Evolutionary conservation across 2,797 vertebrate species (phyloP).

Genomic region (Apogon hyalosoma): DNA sequence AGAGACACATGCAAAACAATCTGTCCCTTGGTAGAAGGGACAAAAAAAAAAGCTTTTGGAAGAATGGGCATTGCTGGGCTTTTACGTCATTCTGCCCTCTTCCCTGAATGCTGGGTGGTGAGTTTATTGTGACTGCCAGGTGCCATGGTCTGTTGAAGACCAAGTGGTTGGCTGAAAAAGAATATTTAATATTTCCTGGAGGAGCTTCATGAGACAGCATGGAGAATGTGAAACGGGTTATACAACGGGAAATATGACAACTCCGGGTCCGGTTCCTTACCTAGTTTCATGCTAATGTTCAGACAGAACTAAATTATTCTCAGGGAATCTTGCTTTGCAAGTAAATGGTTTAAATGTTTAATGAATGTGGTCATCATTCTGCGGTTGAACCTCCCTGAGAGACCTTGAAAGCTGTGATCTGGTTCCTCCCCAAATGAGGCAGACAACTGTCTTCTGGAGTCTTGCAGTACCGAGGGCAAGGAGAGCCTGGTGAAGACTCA

Average conservation of each 20-base stretch:
- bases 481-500: slow-evolving; percentile 21
- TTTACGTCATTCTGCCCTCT: slow-evolving; percentile 27
- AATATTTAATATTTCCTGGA: slow-evolving; percentile 45
- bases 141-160: slow-evolving; percentile 32
- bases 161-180: slow-evolving; percentile 35
- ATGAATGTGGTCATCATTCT: slow-evolving; percentile 62
- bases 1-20: slow-evolving; percentile 45
- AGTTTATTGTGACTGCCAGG: slow-evolving; percentile 53
- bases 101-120: slow-evolving; percentile 37
- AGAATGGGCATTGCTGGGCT: slow-evolving; percentile 34
- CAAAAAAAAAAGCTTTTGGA: slow-evolving; percentile 8
- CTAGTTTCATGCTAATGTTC: slow-evolving; percentile 10
- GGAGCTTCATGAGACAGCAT: slow-evolving; percentile 7
- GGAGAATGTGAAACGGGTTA: background rate
- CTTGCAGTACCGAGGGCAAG: slow-evolving; percentile 17
- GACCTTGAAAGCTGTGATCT: slow-evolving; percentile 44
- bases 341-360: slow-evolving; percentile 49
- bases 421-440: slow-evolving; percentile 36
- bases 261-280: background rate
- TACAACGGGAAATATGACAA: slow-evolving; percentile 2
- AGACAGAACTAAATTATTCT: slow-evolving; percentile 8
- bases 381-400: slow-evolving; percentile 48
- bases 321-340: slow-evolving; percentile 6
- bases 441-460: slow-evolving; percentile 23
- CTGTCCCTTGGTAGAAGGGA: slow-evolving; percentile 38